These are phyloP conservation scores for Monopis laevigella DNA, from an alignment of 2,888 invertebrate genomes.

Conservation along the genomic window DNA sequence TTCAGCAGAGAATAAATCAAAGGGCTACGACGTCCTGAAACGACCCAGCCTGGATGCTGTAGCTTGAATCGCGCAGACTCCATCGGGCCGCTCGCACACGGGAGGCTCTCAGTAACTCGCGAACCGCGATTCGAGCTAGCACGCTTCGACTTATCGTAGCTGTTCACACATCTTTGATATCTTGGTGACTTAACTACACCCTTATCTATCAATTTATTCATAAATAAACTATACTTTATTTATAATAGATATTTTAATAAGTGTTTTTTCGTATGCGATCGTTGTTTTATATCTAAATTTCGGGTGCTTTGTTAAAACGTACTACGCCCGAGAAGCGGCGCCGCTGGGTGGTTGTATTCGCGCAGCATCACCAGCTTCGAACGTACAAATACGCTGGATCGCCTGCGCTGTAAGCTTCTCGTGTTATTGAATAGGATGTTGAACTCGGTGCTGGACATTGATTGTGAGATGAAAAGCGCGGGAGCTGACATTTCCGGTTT, in stretches of 20 bases:
- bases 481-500: no score
- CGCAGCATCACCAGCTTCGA: constrained; percentile 45
- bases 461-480: constrained; percentile 7
- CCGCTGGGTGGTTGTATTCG: constrained; percentile 46
- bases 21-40: constrained; percentile 30
- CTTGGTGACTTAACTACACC: constrained; percentile 10
- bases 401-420: constrained; percentile 12
- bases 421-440: constrained; percentile 12
- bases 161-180: constrained; percentile 18
- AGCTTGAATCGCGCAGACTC: constrained; percentile 56
- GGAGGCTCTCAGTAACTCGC: constrained; percentile 57
- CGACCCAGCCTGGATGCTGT: no score
- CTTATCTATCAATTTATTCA: neutral
- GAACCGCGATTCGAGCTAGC: constrained; percentile 45
- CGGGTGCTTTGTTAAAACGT: constrained; percentile 39
- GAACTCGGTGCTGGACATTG: constrained; percentile 7
- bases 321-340: constrained; percentile 50
- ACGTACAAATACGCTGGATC: constrained; percentile 2
- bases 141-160: constrained; percentile 31
- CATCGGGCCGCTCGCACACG: constrained; percentile 36
- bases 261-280: constrained; percentile 26
- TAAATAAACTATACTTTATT: constrained; percentile 3
- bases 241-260: constrained; percentile 24
- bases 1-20: constrained; percentile 37
- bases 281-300: constrained; percentile 1